phyloP scores from a whole-genome alignment of 2,888 invertebrate species.

The Neoaliturus tenellus region DNA sequence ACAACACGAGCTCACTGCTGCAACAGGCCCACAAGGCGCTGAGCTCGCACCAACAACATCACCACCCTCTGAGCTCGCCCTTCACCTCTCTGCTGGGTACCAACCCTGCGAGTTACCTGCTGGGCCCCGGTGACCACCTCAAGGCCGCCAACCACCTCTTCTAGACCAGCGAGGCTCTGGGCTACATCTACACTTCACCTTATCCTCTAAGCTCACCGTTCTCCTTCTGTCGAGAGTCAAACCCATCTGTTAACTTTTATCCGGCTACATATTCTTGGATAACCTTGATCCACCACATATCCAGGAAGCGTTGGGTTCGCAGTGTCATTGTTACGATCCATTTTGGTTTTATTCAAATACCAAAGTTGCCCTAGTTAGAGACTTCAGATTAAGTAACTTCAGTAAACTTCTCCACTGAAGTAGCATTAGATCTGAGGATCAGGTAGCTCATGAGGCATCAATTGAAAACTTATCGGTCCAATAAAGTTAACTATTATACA shows the following conservation, averaged over 20 bases:
- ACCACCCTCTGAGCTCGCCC: slow-evolving; percentile 59
- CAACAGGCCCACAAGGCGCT: slow-evolving; percentile 71
- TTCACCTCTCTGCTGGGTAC: slow-evolving; percentile 63
- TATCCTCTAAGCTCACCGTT: slow-evolving; percentile 59
- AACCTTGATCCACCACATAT: neutral
- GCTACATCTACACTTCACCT: too few relatives aligned
- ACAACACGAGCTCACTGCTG: slow-evolving; percentile 72
- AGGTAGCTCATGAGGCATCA: too few relatives aligned
- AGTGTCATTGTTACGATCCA: too few relatives aligned
- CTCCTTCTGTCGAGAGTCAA: slow-evolving; percentile 62
- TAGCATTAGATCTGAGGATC: too few relatives aligned
- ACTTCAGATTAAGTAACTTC: too few relatives aligned
- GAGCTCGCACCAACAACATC: slow-evolving; percentile 56
- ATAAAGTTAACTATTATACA: too few relatives aligned
- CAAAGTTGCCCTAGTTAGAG: too few relatives aligned
- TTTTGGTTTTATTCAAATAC: too few relatives aligned
- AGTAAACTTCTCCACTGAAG: too few relatives aligned
- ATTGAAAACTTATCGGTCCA: too few relatives aligned
- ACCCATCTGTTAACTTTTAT: slow-evolving; percentile 67
- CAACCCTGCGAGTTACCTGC: slow-evolving; percentile 66
- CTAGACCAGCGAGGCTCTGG: too few relatives aligned
- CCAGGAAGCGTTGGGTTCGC: slow-evolving; percentile 71
- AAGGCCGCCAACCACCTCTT: slow-evolving; percentile 68
- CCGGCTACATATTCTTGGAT: slow-evolving; percentile 67
- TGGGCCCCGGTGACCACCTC: slow-evolving; percentile 66